Conservation (phyloP, 2,113 vertebrate genomes). For the Thryonomys swinderianus region DNA sequence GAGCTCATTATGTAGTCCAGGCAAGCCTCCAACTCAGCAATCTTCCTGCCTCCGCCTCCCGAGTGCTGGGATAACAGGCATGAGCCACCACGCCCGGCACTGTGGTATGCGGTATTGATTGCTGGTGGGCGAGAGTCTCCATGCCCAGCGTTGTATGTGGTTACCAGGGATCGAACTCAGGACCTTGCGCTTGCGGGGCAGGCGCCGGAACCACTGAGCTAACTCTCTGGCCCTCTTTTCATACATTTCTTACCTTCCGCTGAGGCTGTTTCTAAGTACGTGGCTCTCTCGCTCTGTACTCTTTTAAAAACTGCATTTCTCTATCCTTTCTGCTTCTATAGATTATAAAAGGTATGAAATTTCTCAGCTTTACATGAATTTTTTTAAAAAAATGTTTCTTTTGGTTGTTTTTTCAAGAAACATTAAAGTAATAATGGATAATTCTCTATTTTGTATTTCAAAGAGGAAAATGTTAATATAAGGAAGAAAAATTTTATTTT, state of each 20-base stretch:
- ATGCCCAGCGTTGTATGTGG: too few species aligned
- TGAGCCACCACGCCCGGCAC: too few species aligned
- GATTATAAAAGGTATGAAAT: neutral
- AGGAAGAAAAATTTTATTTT: neutral
- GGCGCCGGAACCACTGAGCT: too few species aligned
- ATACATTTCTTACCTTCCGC: neutral
- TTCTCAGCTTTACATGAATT: neutral
- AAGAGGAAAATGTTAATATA: neutral
- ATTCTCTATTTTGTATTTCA: neutral
- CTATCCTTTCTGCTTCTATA: neutral
- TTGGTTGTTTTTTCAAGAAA: neutral
- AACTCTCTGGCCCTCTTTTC: too few species aligned
- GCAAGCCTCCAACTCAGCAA: too few species aligned
- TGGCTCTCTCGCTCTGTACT: neutral
- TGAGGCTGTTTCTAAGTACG: neutral
- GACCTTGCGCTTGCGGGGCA: too few species aligned
- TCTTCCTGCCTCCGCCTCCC: too few species aligned
- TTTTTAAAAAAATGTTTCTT: neutral
- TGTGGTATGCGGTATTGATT: too few species aligned
- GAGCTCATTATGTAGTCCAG: too few species aligned
- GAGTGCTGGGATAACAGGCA: too few species aligned
- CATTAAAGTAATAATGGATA: neutral
- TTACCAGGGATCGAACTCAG: too few species aligned
- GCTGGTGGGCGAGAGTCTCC: too few species aligned
- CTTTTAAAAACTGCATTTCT: neutral